Conservation (phyloP, 35 echinoderm and acorn worm genomes). For the Heliocidaris tuberculata region DNA sequence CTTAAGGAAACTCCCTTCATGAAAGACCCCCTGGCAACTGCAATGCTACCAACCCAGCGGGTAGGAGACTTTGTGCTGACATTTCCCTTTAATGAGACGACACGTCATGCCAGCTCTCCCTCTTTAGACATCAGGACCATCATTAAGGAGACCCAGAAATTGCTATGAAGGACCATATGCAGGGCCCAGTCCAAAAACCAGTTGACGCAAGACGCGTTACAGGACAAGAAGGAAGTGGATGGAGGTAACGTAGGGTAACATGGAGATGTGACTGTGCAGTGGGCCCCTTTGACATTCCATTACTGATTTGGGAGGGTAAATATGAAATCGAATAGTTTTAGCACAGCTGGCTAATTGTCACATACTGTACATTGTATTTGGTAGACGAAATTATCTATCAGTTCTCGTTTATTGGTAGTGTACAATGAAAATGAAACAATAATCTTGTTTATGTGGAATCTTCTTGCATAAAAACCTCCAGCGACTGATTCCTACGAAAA, state of each 20-base stretch:
- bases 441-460: no score
- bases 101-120: constrained; percentile 64
- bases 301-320: no score
- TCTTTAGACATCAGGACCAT: constrained; percentile 73
- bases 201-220: neutral
- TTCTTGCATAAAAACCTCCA: no score
- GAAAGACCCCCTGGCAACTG: neutral
- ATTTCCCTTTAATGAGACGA: constrained; percentile 83
- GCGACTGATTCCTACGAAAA: no score
- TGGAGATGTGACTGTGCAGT: neutral
- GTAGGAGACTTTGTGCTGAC: constrained; percentile 80
- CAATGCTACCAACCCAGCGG: constrained; percentile 34
- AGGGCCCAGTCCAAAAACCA: constrained; percentile 57
- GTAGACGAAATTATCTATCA: no score
- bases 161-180: constrained; percentile 64
- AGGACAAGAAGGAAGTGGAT: neutral
- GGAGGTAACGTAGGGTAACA: neutral
- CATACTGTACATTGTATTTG: no score
- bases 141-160: constrained; percentile 82
- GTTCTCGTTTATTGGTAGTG: no score
- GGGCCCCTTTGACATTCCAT: constrained; percentile 20
- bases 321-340: no score
- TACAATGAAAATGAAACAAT: no score
- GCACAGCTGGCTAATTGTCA: no score
- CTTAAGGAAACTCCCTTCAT: neutral